A percentile compares a stretch with the other conserved stretches of the same genome.
Conservation (phyloP, 2,888 invertebrate species). For the Sinopyrophorus schimmeli region DNA sequence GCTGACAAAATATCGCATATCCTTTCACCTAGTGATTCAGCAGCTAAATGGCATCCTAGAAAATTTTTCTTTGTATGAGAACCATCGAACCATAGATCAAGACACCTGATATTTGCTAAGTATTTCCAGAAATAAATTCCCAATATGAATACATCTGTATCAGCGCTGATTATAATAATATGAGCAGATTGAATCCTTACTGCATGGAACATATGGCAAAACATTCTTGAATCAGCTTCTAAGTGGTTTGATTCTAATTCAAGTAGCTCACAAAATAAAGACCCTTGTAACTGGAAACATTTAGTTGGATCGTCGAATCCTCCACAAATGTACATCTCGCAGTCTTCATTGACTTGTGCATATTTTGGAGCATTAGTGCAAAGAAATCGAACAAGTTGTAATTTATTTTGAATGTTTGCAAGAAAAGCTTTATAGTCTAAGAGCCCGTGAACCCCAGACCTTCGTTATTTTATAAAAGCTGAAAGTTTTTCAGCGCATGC, state of each 20-base stretch:
- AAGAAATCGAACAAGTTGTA: conserved; percentile 38
- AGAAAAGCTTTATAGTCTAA: conserved; percentile 3
- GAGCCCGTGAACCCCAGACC: too few relatives aligned
- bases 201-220: too few relatives aligned
- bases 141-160: too few relatives aligned
- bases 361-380: conserved; percentile 31
- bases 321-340: too few relatives aligned
- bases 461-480: too few relatives aligned
- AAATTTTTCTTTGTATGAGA: conserved; percentile 27
- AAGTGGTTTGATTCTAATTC: conserved; percentile 39
- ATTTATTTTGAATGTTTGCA: conserved; percentile 33
- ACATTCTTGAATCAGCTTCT: too few relatives aligned
- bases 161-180: too few relatives aligned
- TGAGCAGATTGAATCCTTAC: too few relatives aligned
- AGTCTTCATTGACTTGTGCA: conserved; percentile 33
- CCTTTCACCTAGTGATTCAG: conserved; percentile 36
- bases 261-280: conserved; percentile 37
- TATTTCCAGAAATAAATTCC: too few relatives aligned
- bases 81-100: conserved; percentile 29
- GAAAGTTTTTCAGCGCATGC: too few relatives aligned
- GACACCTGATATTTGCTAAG: conserved; percentile 27
- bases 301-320: conserved; percentile 34
- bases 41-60: conserved; percentile 37
- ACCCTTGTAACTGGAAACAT: conserved; percentile 37
- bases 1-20: conserved; percentile 37